These are phyloP conservation scores for Drosophila ananassae DNA, from an alignment of 1,140 invertebrate species.

Conservation along the genomic window DNA sequence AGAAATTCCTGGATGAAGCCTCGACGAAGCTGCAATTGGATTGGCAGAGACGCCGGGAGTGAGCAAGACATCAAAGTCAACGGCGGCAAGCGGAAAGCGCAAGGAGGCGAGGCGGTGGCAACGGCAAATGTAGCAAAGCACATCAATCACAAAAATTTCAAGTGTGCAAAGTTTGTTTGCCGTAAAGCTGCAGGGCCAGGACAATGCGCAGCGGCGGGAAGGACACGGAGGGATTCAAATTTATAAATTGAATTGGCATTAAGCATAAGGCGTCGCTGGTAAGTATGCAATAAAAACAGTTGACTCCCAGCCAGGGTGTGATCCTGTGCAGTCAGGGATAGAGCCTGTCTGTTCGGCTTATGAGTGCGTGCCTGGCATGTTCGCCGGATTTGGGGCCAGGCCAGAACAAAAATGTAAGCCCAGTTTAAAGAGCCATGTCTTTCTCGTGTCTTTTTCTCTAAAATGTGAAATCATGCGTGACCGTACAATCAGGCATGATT, in stretches of 20 bases:
- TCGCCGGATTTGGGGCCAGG: slow-evolving; percentile 22
- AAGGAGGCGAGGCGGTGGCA: not conserved
- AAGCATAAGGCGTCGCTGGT: slow-evolving; percentile 70
- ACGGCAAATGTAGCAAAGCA: slow-evolving; percentile 67
- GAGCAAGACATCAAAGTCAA: slow-evolving; percentile 77
- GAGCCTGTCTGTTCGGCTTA: slow-evolving; percentile 65
- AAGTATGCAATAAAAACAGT: slow-evolving; percentile 71
- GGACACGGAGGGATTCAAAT: slow-evolving; percentile 40
- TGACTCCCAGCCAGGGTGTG: slow-evolving; percentile 11
- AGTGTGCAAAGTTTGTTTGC: slow-evolving; percentile 79
- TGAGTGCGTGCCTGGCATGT: slow-evolving; percentile 55
- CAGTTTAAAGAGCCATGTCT: not conserved
- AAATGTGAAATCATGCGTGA: too few relatives aligned
- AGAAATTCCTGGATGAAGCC: slow-evolving; percentile 42
- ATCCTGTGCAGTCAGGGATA: slow-evolving; percentile 27
- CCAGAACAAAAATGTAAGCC: not conserved
- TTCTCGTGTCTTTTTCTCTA: too few relatives aligned
- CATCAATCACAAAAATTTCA: slow-evolving; percentile 83
- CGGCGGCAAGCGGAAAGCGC: slow-evolving; percentile 31
- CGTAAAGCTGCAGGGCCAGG: slow-evolving; percentile 57
- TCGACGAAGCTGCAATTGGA: slow-evolving; percentile 28
- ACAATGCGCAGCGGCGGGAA: not conserved
- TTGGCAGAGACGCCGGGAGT: slow-evolving; percentile 28
- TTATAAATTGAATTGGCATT: slow-evolving; percentile 81
- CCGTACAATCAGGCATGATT: too few relatives aligned